These are phyloP conservation scores for Siniperca obscura DNA, from an alignment of 2,797 vertebrate genomes.

Conservation along the genomic window DNA sequence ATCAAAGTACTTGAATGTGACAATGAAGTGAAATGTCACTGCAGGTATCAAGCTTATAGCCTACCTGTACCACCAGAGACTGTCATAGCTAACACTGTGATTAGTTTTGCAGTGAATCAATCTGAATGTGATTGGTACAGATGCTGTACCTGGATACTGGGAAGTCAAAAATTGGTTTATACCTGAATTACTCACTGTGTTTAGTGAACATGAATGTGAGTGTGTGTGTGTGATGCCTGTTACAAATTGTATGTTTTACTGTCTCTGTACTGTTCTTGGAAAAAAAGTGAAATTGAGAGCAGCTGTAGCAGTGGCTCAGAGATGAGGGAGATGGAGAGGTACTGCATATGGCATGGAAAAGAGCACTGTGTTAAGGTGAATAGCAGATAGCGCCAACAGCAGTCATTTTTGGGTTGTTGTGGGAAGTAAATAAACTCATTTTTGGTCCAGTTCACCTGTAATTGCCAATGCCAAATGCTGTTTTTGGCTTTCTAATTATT, in stretches of 20 bases:
- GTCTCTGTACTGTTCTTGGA: background rate
- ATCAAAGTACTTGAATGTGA: constrained; percentile 3
- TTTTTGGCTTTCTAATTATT: background rate
- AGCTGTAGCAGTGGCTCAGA: background rate
- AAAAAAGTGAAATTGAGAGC: background rate
- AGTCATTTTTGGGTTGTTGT: background rate
- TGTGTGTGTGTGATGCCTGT: background rate
- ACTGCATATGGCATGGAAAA: background rate
- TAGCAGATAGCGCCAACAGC: constrained; percentile 66
- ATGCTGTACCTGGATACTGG: background rate
- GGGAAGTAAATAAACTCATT: accelerated
- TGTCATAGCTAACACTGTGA: background rate
- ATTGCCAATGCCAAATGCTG: background rate
- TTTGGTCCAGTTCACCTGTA: background rate
- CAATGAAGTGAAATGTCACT: constrained; percentile 26
- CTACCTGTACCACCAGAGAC: background rate
- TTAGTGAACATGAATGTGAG: background rate
- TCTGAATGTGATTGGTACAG: background rate
- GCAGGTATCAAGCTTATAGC: background rate
- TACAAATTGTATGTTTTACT: background rate
- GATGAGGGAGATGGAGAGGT: too few species aligned
- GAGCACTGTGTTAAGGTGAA: constrained; percentile 24
- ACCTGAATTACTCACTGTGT: background rate
- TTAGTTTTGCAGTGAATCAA: constrained; percentile 12
- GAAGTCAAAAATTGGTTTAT: background rate